Conservation (phyloP, 2,113 vertebrate genomes). For the Gorsachius goisagi region DNA sequence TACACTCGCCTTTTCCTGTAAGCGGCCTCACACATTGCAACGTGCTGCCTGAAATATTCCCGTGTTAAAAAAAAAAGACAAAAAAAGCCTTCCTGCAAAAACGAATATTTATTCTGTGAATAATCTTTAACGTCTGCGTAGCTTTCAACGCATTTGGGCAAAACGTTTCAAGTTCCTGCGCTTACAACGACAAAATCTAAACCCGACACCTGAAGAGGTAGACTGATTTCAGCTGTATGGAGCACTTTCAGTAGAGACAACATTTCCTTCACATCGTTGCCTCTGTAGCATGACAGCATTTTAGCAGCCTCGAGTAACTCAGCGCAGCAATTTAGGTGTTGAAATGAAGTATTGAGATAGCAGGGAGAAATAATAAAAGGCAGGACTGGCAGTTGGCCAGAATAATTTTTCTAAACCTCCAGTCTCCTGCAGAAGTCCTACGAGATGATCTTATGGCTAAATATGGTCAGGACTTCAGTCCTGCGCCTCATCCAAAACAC, state of each 20-base stretch:
- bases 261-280: not conserved
- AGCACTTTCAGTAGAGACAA: not conserved
- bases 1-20: not conserved
- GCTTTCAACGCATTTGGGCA: slow-evolving; percentile 15
- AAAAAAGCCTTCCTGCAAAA: not conserved
- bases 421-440: not conserved
- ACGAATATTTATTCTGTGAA: slow-evolving; percentile 31
- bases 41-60: not conserved
- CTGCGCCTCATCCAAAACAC: not conserved
- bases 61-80: not conserved
- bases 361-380: not conserved
- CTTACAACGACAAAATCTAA: not conserved
- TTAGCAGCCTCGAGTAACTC: not conserved
- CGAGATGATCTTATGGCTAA: slow-evolving; percentile 24
- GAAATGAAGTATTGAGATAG: slow-evolving; percentile 14
- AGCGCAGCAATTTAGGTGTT: not conserved
- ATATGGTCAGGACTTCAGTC: slow-evolving; percentile 27
- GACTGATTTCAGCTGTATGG: not conserved
- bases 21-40: not conserved
- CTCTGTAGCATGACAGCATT: not conserved
- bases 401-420: not conserved
- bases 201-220: not conserved
- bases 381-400: not conserved
- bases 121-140: not conserved
- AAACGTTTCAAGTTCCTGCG: not conserved